Conservation (phyloP, 2,113 vertebrate species). For the Otus sunia region DNA sequence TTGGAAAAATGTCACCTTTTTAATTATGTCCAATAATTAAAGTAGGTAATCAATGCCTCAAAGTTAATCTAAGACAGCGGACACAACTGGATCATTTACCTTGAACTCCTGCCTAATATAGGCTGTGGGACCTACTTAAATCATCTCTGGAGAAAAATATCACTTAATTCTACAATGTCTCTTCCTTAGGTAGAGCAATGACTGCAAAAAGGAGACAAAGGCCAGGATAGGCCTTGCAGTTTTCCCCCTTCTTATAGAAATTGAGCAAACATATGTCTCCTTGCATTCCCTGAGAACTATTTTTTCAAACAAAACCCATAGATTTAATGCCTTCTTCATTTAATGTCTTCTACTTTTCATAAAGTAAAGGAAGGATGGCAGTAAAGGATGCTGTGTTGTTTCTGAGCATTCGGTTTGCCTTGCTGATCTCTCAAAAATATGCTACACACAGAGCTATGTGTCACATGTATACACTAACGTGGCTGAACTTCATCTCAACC, state of each 20-base stretch:
- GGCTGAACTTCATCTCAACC: not conserved
- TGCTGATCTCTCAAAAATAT: not conserved
- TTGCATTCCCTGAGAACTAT: not conserved
- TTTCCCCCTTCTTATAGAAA: not conserved
- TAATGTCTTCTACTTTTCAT: not conserved
- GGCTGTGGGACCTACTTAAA: conserved; percentile 23
- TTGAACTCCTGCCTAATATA: conserved; percentile 20
- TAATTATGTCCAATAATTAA: not conserved
- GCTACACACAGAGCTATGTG: not conserved
- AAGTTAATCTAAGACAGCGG: conserved; percentile 10
- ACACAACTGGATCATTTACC: not conserved
- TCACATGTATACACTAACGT: not conserved
- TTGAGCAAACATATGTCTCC: not conserved
- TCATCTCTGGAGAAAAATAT: conserved; percentile 18
- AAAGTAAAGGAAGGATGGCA: not conserved
- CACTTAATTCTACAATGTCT: not conserved
- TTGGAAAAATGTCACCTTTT: not conserved
- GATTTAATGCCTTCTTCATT: not conserved
- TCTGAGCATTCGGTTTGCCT: not conserved
- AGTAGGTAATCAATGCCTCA: not conserved
- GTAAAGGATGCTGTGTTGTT: not conserved
- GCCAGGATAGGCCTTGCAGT: not conserved
- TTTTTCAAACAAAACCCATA: not conserved
- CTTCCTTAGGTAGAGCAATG: not conserved
- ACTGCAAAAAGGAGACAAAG: not conserved